Evolutionary conservation across 1,140 invertebrate species (phyloP).

Genomic region (Eubasilissa regina): DNA sequence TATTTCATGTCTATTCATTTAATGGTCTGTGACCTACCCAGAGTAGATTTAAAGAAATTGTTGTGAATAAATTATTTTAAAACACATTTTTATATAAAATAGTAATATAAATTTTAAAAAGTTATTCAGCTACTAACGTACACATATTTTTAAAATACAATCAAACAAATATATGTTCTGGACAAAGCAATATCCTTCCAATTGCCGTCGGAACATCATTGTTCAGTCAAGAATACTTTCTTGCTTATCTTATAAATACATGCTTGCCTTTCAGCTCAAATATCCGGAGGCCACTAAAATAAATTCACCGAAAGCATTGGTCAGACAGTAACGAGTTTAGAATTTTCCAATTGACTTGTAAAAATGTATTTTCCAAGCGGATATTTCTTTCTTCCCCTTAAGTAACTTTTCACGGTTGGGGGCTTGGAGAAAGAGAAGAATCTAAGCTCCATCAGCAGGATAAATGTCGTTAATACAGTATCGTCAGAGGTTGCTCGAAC

Average conservation of each 20-base stretch:
- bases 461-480: conserved; percentile 58
- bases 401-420: conserved; percentile 25
- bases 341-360: conserved; percentile 36
- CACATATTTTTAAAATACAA: too few relatives aligned
- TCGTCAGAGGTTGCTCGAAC: conserved; percentile 48
- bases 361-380: conserved; percentile 10
- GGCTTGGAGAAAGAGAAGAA: background rate
- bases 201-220: background rate
- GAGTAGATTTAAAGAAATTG: too few relatives aligned
- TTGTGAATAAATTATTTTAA: too few relatives aligned
- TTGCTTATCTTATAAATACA: background rate
- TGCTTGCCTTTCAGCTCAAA: conserved; percentile 18
- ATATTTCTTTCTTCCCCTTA: conserved; percentile 30
- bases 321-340: conserved; percentile 17
- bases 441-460: conserved; percentile 30
- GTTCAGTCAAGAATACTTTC: conserved; percentile 2
- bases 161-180: background rate
- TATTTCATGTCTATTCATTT: too few relatives aligned
- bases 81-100: too few relatives aligned
- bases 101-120: too few relatives aligned
- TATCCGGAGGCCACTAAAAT: conserved; percentile 21
- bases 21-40: too few relatives aligned
- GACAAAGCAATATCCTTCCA: background rate
- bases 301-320: conserved; percentile 26
- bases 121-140: too few relatives aligned